Percentiles rank a stretch among this genome's conserved stretches.
Evolutionary conservation across 1,140 invertebrate genomes (phyloP).

Genomic region (Micrasema minimum): DNA sequence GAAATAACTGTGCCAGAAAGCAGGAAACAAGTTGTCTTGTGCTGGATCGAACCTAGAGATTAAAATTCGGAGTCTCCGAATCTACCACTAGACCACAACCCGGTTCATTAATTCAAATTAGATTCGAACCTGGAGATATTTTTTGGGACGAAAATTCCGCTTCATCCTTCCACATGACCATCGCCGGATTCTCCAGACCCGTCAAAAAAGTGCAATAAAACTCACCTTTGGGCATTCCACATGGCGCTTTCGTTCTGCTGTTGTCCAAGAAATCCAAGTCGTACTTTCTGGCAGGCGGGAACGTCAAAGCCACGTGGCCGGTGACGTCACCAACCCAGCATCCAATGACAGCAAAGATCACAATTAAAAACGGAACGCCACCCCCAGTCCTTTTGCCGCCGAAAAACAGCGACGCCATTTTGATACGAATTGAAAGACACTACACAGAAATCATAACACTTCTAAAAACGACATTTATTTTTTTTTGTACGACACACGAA

Average conservation of each 20-base stretch:
- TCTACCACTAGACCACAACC: too few relatives aligned
- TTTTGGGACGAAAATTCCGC: too few relatives aligned
- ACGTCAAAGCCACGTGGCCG: constrained; percentile 86
- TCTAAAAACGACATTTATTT: constrained; percentile 23
- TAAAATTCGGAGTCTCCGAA: too few relatives aligned
- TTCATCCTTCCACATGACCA: too few relatives aligned
- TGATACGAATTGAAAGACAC: background rate
- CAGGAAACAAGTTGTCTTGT: too few relatives aligned
- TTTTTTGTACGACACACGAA: background rate
- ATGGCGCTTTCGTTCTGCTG: constrained; percentile 87
- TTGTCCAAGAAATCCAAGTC: constrained; percentile 96
- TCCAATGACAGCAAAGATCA: background rate
- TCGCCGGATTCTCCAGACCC: too few relatives aligned
- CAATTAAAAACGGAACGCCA: background rate
- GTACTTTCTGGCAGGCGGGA: constrained; percentile 85
- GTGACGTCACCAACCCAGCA: constrained; percentile 48
- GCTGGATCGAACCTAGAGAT: too few relatives aligned
- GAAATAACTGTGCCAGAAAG: too few relatives aligned
- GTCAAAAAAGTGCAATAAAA: background rate
- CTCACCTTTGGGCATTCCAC: constrained; percentile 95
- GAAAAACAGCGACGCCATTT: constrained; percentile 11
- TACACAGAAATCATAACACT: constrained; percentile 12
- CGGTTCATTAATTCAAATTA: too few relatives aligned
- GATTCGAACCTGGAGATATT: too few relatives aligned
- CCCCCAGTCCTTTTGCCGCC: constrained; percentile 17